phyloP scores from a whole-genome alignment of 2,797 vertebrate genomes.

The Vireo griseus region DNA sequence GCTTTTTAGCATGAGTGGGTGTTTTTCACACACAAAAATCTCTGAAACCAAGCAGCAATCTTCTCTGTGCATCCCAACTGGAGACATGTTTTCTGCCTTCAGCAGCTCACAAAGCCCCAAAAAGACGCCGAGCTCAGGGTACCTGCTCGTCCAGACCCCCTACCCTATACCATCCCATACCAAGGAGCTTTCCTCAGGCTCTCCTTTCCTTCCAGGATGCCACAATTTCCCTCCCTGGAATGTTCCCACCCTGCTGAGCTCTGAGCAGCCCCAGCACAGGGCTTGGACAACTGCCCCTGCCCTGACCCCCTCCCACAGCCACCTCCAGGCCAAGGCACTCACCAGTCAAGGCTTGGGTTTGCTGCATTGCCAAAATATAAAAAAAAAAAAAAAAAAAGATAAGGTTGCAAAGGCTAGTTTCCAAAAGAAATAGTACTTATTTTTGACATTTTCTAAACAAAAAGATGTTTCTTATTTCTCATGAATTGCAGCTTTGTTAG shows the following conservation, averaged over 20 bases:
- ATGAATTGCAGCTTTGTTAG: neutral
- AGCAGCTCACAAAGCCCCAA: neutral
- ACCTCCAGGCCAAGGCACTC: neutral
- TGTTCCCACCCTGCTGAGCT: neutral
- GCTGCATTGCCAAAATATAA: neutral
- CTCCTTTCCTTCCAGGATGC: neutral
- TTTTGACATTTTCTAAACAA: neutral
- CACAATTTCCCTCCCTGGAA: neutral
- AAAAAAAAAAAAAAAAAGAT: neutral
- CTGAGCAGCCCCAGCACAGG: neutral
- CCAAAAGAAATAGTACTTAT: neutral
- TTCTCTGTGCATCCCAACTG: neutral
- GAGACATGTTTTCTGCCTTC: neutral
- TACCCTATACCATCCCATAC: accelerated
- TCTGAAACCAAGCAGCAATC: neutral
- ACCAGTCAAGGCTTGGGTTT: neutral
- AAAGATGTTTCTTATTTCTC: neutral
- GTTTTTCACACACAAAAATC: neutral
- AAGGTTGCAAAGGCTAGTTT: neutral
- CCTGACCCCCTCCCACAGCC: neutral
- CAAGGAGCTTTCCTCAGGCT: neutral
- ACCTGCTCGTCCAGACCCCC: neutral
- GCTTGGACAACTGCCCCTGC: neutral
- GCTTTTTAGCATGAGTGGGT: slow-evolving; percentile 48
- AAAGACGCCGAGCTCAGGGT: accelerated